Conservation (phyloP, 2,113 vertebrate species). For the Dunckerocampus dactyliophorus region DNA sequence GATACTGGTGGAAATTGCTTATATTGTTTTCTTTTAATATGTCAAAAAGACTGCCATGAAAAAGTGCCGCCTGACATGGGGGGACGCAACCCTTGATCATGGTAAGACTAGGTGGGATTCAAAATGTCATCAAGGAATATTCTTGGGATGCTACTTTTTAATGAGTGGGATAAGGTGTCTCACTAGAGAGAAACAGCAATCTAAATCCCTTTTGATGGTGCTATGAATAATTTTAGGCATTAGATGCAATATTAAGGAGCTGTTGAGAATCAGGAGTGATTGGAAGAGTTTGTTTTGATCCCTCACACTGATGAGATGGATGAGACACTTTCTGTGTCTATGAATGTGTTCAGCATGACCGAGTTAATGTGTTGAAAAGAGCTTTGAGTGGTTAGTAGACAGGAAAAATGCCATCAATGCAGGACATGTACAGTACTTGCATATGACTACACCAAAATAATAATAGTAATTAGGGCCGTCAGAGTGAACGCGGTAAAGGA, state of each 20-base stretch:
- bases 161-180: neutral
- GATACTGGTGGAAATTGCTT: too few relatives aligned
- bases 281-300: constrained; percentile 1
- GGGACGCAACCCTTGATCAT: neutral
- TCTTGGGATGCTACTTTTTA: neutral
- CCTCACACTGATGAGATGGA: neutral
- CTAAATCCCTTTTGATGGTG: neutral
- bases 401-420: neutral
- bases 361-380: neutral
- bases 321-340: neutral
- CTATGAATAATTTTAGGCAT: neutral
- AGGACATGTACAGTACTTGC: neutral
- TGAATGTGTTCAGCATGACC: neutral
- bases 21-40: neutral
- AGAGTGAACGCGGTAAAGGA: too few relatives aligned
- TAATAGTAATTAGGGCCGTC: too few relatives aligned
- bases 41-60: neutral
- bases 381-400: neutral
- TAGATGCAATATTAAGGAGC: neutral
- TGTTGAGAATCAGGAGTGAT: neutral
- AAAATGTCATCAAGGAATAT: neutral
- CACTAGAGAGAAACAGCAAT: neutral
- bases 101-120: neutral
- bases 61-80: neutral
- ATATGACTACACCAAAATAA: neutral